Evolutionary conservation across 2,113 vertebrate genomes (phyloP).

Genomic region (Chionis minor): DNA sequence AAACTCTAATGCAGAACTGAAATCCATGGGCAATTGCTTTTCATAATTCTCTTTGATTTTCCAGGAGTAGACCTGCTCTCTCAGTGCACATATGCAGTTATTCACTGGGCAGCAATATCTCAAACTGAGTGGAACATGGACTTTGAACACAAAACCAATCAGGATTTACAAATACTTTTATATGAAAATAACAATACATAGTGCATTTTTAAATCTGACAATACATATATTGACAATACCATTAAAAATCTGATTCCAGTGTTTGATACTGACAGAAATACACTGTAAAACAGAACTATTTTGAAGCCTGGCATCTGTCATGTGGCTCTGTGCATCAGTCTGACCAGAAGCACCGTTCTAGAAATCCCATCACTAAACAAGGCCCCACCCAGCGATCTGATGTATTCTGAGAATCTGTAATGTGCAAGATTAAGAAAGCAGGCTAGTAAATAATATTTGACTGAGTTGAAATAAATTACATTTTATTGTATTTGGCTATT

Average conservation of each 20-base stretch:
- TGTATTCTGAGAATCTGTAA: neutral
- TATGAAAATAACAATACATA: neutral
- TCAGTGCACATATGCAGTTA: neutral
- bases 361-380: neutral
- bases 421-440: neutral
- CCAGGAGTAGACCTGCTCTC: neutral
- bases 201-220: neutral
- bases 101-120: slow-evolving; percentile 19
- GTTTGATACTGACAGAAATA: neutral
- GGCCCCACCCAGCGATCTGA: neutral
- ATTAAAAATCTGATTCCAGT: neutral
- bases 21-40: slow-evolving; percentile 27
- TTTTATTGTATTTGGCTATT: neutral
- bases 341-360: neutral
- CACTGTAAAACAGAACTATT: neutral
- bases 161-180: neutral
- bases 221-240: neutral
- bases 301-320: neutral
- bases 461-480: neutral
- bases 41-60: slow-evolving; percentile 63
- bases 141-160: neutral
- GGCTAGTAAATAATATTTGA: neutral
- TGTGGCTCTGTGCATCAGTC: neutral
- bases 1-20: slow-evolving; percentile 42
- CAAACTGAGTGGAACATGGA: neutral